Base-by-base conservation (phyloP, 2,888 invertebrate genomes). In the Gonocerus acuteangulatus region DNA sequence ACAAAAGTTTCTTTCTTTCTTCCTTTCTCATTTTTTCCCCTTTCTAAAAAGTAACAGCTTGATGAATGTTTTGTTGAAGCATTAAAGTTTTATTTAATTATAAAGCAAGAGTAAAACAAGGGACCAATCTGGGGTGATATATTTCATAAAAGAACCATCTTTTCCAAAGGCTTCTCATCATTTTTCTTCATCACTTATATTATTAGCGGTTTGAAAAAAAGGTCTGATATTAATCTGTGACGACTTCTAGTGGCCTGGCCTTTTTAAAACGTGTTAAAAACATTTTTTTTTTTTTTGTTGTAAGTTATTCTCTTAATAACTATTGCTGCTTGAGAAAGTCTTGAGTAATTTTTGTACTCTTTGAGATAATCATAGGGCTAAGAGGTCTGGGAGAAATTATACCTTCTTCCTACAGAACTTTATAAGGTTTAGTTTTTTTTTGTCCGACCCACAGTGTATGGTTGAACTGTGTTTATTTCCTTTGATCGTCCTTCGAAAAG, bases 211-310 rank as follows among this genome's bases (percentile, higher is more conserved):
- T 42, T 39, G 54, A 54, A 39, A 42, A 54, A 54, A 42, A n/a
- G n/a, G 4, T 27, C 27, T 9, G 27, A 27, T 39, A 39, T 39
- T 9, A 39, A 39, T 39, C 39, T 39, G 39, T 39, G n/a, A 39
- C n/a, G 39, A 15, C 39, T 15, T 3, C 15, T 3, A 15, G 39
- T n/a, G 3, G 39, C n/a, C 39, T 4, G 3, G 39, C 42, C 54
- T 39, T 54, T 54, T 54, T 54, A 54, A 54, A 54, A 54, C 54
- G 54, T 54, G 54, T 54, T 54, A 54, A 54, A 27, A 54, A 54
- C 54, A 42, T 54, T 54, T 54, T 51, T 49, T 52, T 51, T 51
- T 48, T n/a, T n/a, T n/a, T n/a, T n/a, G n/a, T n/a, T n/a, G n/a
- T n/a, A 42, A 9, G 42, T 15, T 54, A 54, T 54, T 42, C 54